These are phyloP conservation scores for Metacarcinus magister DNA, from an alignment of 2,888 invertebrate genomes.

Conservation along the genomic window DNA sequence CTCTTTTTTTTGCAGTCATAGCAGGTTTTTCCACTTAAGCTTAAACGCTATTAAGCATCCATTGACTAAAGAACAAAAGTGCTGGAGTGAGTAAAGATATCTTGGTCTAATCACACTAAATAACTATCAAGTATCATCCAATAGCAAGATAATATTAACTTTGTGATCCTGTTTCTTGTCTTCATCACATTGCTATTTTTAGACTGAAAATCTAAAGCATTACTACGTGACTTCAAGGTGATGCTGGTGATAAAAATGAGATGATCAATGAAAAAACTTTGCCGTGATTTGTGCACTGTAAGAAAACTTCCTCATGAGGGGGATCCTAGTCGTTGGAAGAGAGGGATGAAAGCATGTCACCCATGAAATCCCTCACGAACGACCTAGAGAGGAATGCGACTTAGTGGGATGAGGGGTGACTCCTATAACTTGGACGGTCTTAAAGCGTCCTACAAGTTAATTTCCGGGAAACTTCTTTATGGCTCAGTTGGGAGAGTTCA, in stretches of 20 bases:
- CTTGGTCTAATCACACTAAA: too few relatives aligned
- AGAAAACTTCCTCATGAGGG: not conserved
- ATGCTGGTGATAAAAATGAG: too few relatives aligned
- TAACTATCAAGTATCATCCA: too few relatives aligned
- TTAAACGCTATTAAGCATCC: too few relatives aligned
- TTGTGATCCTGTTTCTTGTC: too few relatives aligned
- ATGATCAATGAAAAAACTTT: too few relatives aligned
- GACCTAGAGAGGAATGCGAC: not conserved
- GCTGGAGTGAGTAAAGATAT: too few relatives aligned
- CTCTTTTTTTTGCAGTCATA: not conserved
- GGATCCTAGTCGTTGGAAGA: not conserved
- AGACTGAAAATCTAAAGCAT: too few relatives aligned
- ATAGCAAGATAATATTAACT: too few relatives aligned
- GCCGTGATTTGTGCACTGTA: not conserved
- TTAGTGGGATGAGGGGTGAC: not conserved
- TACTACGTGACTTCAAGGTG: too few relatives aligned
- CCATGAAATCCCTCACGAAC: not conserved
- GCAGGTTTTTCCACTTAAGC: not conserved
- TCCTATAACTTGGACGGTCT: not conserved
- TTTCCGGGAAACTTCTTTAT: constrained; percentile 6
- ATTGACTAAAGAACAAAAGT: too few relatives aligned
- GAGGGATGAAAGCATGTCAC: not conserved
- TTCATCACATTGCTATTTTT: too few relatives aligned
- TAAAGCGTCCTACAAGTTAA: not conserved
- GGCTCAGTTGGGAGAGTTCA: not conserved